Conservation (phyloP, 2,797 vertebrate genomes). For the Meriones psammophilus region DNA sequence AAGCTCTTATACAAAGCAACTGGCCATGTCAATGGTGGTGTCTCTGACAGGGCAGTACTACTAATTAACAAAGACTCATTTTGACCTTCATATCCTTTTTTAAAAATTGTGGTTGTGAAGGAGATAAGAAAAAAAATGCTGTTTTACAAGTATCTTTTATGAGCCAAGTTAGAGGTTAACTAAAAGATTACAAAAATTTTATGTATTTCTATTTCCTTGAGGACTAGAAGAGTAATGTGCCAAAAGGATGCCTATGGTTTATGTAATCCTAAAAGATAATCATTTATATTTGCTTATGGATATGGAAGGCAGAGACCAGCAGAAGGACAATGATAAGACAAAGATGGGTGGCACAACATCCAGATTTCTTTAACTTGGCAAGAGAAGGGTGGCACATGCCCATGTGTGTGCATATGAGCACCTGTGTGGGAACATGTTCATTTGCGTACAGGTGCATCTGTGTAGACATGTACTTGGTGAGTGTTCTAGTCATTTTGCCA, state of each 20-base stretch:
- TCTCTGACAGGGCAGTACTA: neutral
- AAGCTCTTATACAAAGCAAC: neutral
- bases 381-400: neutral
- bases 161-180: slow-evolving; percentile 25
- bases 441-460: too few species aligned
- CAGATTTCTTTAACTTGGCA: neutral
- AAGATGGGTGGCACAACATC: neutral
- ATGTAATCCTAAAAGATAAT: slow-evolving; percentile 11
- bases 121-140: slow-evolving; percentile 7
- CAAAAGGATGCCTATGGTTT: slow-evolving; percentile 39
- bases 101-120: neutral
- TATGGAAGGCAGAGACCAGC: neutral
- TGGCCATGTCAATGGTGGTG: neutral
- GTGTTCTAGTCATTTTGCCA: neutral
- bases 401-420: neutral
- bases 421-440: too few species aligned
- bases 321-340: neutral
- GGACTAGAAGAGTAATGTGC: neutral
- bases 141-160: slow-evolving; percentile 8
- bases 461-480: neutral
- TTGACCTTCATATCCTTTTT: neutral
- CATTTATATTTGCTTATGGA: neutral
- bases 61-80: slow-evolving; percentile 39
- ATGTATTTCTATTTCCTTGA: slow-evolving; percentile 42
- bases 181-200: slow-evolving; percentile 50